phyloP scores from a whole-genome alignment of 2,888 invertebrate genomes.

The Clanis bilineata region DNA sequence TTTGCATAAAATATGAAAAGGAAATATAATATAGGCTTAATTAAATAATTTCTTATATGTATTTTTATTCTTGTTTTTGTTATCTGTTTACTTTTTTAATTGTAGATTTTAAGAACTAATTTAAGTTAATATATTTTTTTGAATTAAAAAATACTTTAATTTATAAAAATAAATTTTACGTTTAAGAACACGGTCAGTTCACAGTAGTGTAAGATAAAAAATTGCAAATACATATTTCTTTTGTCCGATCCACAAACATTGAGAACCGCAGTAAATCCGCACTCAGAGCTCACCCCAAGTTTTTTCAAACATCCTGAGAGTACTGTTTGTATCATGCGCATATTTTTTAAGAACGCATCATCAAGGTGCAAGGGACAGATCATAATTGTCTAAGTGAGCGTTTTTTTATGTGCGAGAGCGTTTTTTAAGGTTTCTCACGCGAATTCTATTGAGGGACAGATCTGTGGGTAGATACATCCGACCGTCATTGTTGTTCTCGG shows the following conservation, averaged over 20 bases:
- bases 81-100: too few relatives aligned
- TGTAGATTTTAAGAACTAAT: too few relatives aligned
- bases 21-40: too few relatives aligned
- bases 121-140: too few relatives aligned
- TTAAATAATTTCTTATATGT: too few relatives aligned
- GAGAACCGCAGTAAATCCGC: slow-evolving; percentile 28
- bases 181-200: background rate
- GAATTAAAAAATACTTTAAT: too few relatives aligned
- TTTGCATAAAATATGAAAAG: too few relatives aligned
- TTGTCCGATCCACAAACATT: slow-evolving; percentile 37
- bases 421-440: slow-evolving; percentile 81
- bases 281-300: slow-evolving; percentile 49
- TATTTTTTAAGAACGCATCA: slow-evolving; percentile 76
- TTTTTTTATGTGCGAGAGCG: slow-evolving; percentile 72
- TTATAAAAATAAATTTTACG: too few relatives aligned
- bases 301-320: slow-evolving; percentile 57
- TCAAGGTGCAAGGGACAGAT: slow-evolving; percentile 73
- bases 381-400: slow-evolving; percentile 69
- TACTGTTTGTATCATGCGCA: slow-evolving; percentile 78
- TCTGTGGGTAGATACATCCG: slow-evolving; percentile 82
- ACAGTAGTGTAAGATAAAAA: background rate
- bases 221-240: background rate
- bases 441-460: slow-evolving; percentile 64
- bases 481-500: slow-evolving; percentile 49
- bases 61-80: too few relatives aligned